Conservation (phyloP, 2,113 vertebrate species). For the Leptosomus discolor region DNA sequence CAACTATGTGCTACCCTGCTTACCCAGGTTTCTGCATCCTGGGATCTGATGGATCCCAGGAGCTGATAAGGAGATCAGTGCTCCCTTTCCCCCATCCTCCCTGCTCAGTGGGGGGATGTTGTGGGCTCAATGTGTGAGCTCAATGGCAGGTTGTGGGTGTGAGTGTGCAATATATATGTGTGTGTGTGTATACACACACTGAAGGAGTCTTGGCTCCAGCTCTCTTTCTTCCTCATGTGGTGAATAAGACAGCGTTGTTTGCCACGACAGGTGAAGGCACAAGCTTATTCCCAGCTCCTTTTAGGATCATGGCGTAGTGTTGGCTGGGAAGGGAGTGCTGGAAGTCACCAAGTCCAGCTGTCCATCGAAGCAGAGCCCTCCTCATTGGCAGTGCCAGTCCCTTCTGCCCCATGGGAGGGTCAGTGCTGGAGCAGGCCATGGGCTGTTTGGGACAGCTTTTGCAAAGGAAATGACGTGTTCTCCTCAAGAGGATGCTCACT, state of each 20-base stretch:
- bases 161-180: not conserved
- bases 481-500: not conserved
- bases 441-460: not conserved
- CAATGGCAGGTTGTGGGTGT: not conserved
- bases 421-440: not conserved
- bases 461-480: not conserved
- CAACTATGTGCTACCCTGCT: not conserved
- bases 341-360: not conserved
- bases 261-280: not conserved
- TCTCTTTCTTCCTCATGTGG: not conserved
- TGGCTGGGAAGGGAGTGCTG: not conserved
- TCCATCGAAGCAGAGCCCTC: fast-evolving
- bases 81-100: not conserved
- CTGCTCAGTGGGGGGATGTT: not conserved
- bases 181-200: too few species aligned
- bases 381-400: not conserved
- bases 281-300: not conserved
- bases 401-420: fast-evolving
- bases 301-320: not conserved
- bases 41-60: not conserved
- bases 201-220: not conserved
- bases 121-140: too few species aligned
- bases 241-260: not conserved
- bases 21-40: not conserved
- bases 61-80: not conserved